These are phyloP conservation scores for Lutraria rhynchaena DNA, from an alignment of 1,140 invertebrate genomes.

Conservation along the genomic window DNA sequence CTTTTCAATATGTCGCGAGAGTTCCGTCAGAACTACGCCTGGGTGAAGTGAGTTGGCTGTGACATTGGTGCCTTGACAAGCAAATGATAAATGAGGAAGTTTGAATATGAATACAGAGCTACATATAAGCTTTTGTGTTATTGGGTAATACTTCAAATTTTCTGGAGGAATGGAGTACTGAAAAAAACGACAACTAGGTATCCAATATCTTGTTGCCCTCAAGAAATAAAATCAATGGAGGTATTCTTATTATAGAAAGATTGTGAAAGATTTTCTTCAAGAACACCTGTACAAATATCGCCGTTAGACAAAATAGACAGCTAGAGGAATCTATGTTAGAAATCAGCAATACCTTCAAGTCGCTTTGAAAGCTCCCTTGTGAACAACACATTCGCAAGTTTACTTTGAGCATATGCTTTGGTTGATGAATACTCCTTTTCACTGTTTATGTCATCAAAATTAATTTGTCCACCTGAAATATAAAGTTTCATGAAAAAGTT, in stretches of 20 bases:
- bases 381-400: slow-evolving; percentile 82
- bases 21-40: slow-evolving; percentile 75
- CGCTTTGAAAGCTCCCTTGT: slow-evolving; percentile 79
- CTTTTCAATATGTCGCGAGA: slow-evolving; percentile 57
- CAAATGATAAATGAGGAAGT: background rate
- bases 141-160: too few relatives aligned
- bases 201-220: too few relatives aligned
- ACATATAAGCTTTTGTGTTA: too few relatives aligned
- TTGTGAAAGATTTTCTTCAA: too few relatives aligned
- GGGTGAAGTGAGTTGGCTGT: slow-evolving; percentile 78
- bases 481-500: too few relatives aligned
- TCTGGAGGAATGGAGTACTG: too few relatives aligned
- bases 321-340: too few relatives aligned
- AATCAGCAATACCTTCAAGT: slow-evolving; percentile 73
- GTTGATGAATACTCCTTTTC: slow-evolving; percentile 80
- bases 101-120: background rate
- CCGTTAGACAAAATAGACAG: too few relatives aligned
- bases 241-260: too few relatives aligned
- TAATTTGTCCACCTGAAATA: slow-evolving; percentile 46
- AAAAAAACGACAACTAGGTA: too few relatives aligned
- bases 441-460: slow-evolving; percentile 89
- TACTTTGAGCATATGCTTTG: slow-evolving; percentile 86
- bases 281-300: too few relatives aligned
- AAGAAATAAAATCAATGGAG: background rate
- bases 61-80: slow-evolving; percentile 63